These are phyloP conservation scores for Aphidius colemani DNA, from an alignment of 2,888 invertebrate genomes.

Conservation along the genomic window DNA sequence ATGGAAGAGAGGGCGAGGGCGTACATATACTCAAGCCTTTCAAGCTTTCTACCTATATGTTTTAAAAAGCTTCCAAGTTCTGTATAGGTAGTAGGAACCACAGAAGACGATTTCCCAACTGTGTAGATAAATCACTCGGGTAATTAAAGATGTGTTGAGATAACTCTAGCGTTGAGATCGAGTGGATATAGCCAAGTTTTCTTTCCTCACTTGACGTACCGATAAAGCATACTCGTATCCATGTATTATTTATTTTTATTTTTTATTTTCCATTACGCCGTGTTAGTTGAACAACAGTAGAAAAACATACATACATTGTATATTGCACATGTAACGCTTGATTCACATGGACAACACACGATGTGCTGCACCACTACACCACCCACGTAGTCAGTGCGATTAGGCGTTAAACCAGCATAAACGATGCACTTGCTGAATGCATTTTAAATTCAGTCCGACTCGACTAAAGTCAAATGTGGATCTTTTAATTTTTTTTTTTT, in stretches of 20 bases:
- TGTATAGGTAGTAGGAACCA: slow-evolving; percentile 20
- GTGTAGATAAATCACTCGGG: slow-evolving; percentile 48
- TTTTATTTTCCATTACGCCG: slow-evolving; percentile 24
- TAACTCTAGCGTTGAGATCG: slow-evolving; percentile 34
- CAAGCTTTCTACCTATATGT: background rate
- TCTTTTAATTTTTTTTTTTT: slow-evolving; percentile 2
- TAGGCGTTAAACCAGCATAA: slow-evolving; percentile 40
- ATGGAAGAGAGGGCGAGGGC: background rate
- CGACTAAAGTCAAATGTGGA: background rate
- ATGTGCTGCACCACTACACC: slow-evolving; percentile 31
- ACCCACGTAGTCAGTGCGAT: slow-evolving; percentile 39
- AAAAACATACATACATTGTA: slow-evolving; percentile 40
- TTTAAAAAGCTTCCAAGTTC: background rate
- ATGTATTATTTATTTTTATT: slow-evolving; percentile 18
- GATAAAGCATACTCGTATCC: slow-evolving; percentile 10
- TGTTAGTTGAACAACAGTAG: slow-evolving; percentile 38
- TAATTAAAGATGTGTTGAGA: slow-evolving; percentile 53
- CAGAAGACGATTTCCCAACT: slow-evolving; percentile 36
- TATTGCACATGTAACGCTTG: slow-evolving; percentile 34
- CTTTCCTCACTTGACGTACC: slow-evolving; percentile 5
- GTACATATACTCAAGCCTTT: background rate
- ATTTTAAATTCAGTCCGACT: slow-evolving; percentile 21
- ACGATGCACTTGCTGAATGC: slow-evolving; percentile 38
- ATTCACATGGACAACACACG: slow-evolving; percentile 13
- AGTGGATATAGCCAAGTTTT: slow-evolving; percentile 27